Evolutionary conservation across 92 coral and sea anemone species (phyloP), one percentile per base, ranked within the genome.

Genomic region (Siderastrea radians): DNA sequence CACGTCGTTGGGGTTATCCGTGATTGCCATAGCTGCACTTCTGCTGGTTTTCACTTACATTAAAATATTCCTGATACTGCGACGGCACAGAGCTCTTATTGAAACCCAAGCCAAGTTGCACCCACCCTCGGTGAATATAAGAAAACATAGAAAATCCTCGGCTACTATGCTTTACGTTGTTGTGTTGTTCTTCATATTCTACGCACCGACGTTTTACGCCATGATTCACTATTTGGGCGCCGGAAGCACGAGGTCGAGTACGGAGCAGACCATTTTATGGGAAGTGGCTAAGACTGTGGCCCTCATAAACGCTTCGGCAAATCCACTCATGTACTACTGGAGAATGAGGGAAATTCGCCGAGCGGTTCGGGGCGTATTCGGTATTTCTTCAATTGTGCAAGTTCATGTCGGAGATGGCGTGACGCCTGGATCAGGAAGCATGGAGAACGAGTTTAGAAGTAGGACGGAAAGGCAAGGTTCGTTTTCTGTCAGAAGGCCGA

Each of bases 331-430:
- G 84, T 79, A 79, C 59, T 79, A 79, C 73, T 79, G 84, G 84
- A 79, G 49, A 79, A 79, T 79, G 84, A 50, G 60, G 73, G 84
- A 79, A 49, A n/a, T 79, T 10, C 84, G 84, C 48, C 84, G 84
- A 60, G 84, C 84, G 45, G 60, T 79, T 11, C 72, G 74, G 17
- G 49, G 63, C 44, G 63, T 66, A 45, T 79, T 79, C 17, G 60
- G 84, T 4, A 6, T 16, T 51, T 63, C 84, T 44, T 63, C 84
- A 4, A 43, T 68, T 17, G 16, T 38, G 48, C 55, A 60, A 13
- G 72, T 79, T 62, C 72, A 62, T 19, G 84, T 79, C 58, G 84
- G 84, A 17, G 84, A 79, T 79, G 72, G 15, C 6, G 17, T 65
- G 8, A 79, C 84, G 4, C 84, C 73, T 10, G 84, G 72, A 17